These are phyloP conservation scores for Apis dorsata DNA, from an alignment of 1,140 invertebrate species.

Conservation along the genomic window DNA sequence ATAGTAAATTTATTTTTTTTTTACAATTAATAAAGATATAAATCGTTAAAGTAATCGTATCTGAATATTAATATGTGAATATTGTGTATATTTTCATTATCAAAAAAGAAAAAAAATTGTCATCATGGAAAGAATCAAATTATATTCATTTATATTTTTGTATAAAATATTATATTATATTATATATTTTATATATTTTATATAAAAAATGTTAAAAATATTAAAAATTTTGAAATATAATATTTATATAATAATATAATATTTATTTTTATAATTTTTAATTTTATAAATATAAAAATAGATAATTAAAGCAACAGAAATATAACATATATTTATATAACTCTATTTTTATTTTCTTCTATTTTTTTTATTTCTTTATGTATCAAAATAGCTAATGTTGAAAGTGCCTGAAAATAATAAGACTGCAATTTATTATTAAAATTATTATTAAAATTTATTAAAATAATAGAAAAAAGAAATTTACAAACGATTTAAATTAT, in stretches of 20 bases:
- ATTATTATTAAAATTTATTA: slow-evolving; percentile 1
- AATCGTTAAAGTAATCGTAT: too few relatives aligned
- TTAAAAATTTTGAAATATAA: neutral
- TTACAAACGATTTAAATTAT: too few relatives aligned
- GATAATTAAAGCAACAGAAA: too few relatives aligned
- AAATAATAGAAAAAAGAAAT: neutral
- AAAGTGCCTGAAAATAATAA: slow-evolving; percentile 40
- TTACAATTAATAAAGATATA: too few relatives aligned
- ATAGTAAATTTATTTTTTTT: too few relatives aligned
- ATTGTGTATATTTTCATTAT: too few relatives aligned
- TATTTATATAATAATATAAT: neutral
- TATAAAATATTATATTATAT: neutral
- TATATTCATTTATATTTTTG: too few relatives aligned
- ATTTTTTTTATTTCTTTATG: slow-evolving; percentile 36
- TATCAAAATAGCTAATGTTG: slow-evolving; percentile 33
- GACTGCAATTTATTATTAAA: too few relatives aligned
- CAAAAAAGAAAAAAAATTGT: too few relatives aligned
- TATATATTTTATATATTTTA: neutral
- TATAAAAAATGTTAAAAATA: neutral
- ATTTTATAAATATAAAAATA: neutral
- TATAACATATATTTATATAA: neutral
- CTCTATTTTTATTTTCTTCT: neutral
- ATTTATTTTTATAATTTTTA: neutral
- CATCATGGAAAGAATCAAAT: too few relatives aligned
- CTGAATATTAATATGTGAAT: too few relatives aligned